Evolutionary conservation across 2,113 vertebrate species (phyloP), one percentile per base, ranked within the genome.

Genomic region (Choloepus hoffmanni): DNA sequence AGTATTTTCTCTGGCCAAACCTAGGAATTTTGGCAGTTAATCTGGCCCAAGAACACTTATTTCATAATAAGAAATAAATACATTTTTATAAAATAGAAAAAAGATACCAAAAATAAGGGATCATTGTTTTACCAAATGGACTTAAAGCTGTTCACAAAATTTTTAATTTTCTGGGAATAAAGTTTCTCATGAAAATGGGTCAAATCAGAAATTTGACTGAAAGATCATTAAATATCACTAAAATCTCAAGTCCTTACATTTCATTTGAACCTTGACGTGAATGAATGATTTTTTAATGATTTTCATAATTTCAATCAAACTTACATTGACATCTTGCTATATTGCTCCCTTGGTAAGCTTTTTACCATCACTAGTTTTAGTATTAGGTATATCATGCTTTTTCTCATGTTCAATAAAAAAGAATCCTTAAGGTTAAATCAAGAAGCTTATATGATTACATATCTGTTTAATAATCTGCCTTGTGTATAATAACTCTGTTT

Each of bases 401-500:
- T 43, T 74, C 40, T 93, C 65, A 76, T 24, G 13, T 53, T 43
- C 67, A 70, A 78, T 89, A 74, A 90, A 90, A 81, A 50, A 82
- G 50, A 21, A 76, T 73, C 5, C 55, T 94, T 73, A 88, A 63
- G n/a, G 72, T 88, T 74, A 93, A 89, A 85, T 90, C 24, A 79
- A 83, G 53, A 96, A 68, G 5, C 21, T 86, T 55, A 58, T 33
- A 55, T 48, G 33, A 90, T 76, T 40, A 13, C 13, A 33, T 72
- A 24, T 73, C 76, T 81, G 53, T 94, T 93, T 94, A 85, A 78
- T 86, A 83, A 15, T 86, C 48, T 90, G 0, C 79, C 19, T 67
- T 72, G n/a, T 7, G 11, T 85, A 60, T 90, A 72, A 63, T 94
- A 89, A 91, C 28, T 74, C 15, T 65, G 30, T 98, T 97, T 96